Evolutionary conservation across 2,888 invertebrate species (phyloP), one percentile per base, ranked within the genome.

Genomic region (Fragum whitleyi): DNA sequence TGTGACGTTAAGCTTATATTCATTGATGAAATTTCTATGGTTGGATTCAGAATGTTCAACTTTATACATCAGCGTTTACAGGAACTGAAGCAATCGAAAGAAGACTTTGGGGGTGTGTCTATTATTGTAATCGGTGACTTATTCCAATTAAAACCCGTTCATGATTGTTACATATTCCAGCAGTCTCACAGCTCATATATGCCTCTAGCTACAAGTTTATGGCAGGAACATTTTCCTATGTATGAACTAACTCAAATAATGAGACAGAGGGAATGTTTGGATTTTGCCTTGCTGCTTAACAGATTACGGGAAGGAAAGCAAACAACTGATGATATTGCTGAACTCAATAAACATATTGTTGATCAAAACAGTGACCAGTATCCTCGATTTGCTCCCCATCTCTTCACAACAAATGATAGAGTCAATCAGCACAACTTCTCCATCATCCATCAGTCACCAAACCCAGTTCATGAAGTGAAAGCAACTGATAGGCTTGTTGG

Each of bases 21-120:
- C 23, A 85, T 83, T 51, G 86, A 86, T 77, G 81, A 86, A 74
- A 81, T 85, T n/a, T 81, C 82, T 3, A 86, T 86, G 85, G 86
- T 86, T 39, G 82, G 86, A 0, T 77, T 65, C 19, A 73, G 71
- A 47, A 80, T 86, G 80, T 79, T 85, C 19, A 78, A 83, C 32
- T 79, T 42, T 62, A 77, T 85, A 14, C 71, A 83, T 67, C 68
- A 67, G 42, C 55, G 85, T 9, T 47, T 86, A 6, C 62, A 73
- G 61, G 79, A 83, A 68, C n/a, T 81, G 7, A 81, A 55, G 36
- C 77, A 70, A 32, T 47, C 42, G 3, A 62, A 53, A 57, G 21
- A 74, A 26, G 28, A 29, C 14, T 83, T 86, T 79, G 83, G 81
- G 51, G 83, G 79, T 28, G 68, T 85, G 0, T 76, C 71, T 36